Base-by-base conservation (phyloP, 2,113 vertebrate species). In the Neodon shergylaensis region DNA sequence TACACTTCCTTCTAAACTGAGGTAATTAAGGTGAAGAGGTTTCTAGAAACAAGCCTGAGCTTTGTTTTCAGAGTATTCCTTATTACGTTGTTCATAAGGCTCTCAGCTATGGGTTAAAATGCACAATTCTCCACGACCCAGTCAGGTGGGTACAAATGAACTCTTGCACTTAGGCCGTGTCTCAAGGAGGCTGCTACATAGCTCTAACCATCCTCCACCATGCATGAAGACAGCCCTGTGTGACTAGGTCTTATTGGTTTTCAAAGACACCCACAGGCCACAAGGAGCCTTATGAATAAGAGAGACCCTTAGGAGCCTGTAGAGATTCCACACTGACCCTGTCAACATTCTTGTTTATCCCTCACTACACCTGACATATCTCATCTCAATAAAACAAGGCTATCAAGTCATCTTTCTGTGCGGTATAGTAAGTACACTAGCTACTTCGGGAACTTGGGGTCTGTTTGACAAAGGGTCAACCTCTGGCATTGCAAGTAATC, bases 1-100 rank as follows among this genome's bases (percentile, higher is more conserved):
- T 81, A 74, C 39, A 39, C 65, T 89, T 78, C 77, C 54, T 91
- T 91, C 65, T 92, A 77, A 76, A 33, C 73, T 19, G 26, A 86
- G 77, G 72, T 88, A n/a, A n/a, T 96, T 47, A 78, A 70, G 36
- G 26, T 63, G 39, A 94, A 73, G 72, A 74, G 12, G 9, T 85
- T 95, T 95, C 77, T 24, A 78, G 88, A 83, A 87, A 58, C 21
- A 79, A 78, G 58, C 79, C 49, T 82, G 33, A 61, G 66, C 88
- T 94, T 88, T 84, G 58, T 13, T 21, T 31, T 24, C 58, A 63
- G 58, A 49, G 17, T 36, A 36, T 77, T 33, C 21, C 6, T 94
- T 2, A 52, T n/a, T 16, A 82, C 24, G 83, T 74, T 92, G 16
- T 49, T 39, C 76, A 72, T 61, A 72, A 88, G 42, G 5, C 61